Evolutionary conservation across 2,113 vertebrate genomes (phyloP).

Genomic region (Recurvirostra avosetta): DNA sequence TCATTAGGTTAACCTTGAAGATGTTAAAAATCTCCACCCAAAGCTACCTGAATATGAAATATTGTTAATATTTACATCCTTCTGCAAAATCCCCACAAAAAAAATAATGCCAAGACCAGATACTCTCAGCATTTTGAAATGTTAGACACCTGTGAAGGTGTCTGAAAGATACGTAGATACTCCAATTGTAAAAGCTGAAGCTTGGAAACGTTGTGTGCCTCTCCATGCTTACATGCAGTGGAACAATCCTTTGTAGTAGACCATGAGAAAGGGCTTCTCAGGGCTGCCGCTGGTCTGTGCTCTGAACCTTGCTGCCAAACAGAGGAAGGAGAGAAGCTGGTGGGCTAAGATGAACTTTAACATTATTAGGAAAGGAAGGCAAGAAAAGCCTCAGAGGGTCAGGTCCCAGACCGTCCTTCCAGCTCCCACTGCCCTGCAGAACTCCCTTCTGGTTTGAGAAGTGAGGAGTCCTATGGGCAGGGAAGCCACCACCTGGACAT

Average conservation of each 20-base stretch:
- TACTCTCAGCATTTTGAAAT: not conserved
- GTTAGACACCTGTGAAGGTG: not conserved
- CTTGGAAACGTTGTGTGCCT: not conserved
- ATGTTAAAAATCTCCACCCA: not conserved
- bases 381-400: not conserved
- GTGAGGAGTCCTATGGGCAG: not conserved
- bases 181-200: not conserved
- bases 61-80: not conserved
- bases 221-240: not conserved
- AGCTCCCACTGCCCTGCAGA: rapidly evolving
- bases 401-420: not conserved
- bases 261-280: not conserved
- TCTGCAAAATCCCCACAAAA: not conserved
- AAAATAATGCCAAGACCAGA: not conserved
- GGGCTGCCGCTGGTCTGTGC: rapidly evolving
- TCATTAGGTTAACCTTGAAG: not conserved
- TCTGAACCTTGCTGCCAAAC: not conserved
- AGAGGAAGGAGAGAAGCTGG: not conserved
- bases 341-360: not conserved
- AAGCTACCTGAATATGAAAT: not conserved
- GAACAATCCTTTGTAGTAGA: not conserved
- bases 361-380: not conserved
- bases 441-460: not conserved
- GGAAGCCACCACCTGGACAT: not conserved
- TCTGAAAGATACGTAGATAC: not conserved